Evolutionary conservation across 2,888 invertebrate genomes (phyloP).

Genomic region (Graphium colonna): DNA sequence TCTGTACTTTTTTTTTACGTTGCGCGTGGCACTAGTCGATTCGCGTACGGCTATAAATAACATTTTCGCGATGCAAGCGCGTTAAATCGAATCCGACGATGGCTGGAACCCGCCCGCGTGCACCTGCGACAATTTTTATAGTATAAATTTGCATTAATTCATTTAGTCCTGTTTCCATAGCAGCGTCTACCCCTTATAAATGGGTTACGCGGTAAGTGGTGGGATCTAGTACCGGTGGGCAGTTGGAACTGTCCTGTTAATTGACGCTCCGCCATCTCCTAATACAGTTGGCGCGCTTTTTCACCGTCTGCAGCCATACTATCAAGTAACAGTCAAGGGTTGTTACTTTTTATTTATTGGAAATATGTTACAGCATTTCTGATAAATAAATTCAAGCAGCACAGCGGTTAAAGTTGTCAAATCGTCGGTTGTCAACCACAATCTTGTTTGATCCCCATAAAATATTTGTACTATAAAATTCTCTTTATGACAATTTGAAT

Average conservation of each 20-base stretch:
- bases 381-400: no score
- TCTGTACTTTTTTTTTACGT: constrained; percentile 41
- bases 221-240: constrained; percentile 52
- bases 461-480: no score
- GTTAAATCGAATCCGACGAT: constrained; percentile 74
- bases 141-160: constrained; percentile 80
- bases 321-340: no score
- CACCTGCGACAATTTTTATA: constrained; percentile 81
- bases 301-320: background rate
- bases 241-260: constrained; percentile 30
- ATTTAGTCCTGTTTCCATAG: constrained; percentile 76
- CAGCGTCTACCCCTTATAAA: constrained; percentile 56
- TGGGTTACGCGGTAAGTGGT: constrained; percentile 79
- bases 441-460: no score
- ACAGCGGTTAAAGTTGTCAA: no score
- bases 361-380: no score
- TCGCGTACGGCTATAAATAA: constrained; percentile 68
- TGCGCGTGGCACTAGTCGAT: constrained; percentile 51
- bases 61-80: constrained; percentile 69
- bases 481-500: no score
- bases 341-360: no score
- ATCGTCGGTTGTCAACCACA: no score
- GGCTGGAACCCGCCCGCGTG: constrained; percentile 71
- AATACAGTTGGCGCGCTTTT: background rate
- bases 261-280: constrained; percentile 27